Percentiles rank a stretch among this genome's conserved stretches.
Conservation (phyloP, 2,888 invertebrate species). For the Autographa pulchrina region DNA sequence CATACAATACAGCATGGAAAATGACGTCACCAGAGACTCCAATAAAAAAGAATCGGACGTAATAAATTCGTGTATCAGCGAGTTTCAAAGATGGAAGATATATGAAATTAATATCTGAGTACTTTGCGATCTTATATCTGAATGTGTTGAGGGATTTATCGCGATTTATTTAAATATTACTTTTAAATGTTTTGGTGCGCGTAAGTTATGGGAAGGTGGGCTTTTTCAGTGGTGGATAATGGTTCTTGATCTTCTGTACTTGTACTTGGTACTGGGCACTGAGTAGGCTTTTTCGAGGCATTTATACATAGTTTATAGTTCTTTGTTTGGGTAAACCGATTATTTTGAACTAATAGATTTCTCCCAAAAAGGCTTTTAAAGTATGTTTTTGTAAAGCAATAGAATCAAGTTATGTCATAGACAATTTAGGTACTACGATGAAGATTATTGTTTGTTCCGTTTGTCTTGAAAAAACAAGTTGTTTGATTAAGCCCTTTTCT, state of each 20-base stretch:
- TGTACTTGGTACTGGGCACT: too few species aligned
- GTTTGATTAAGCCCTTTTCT: too few species aligned
- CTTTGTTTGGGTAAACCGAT: too few species aligned
- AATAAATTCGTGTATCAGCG: conserved; percentile 76
- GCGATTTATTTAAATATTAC: conserved; percentile 61
- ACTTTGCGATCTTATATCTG: conserved; percentile 64
- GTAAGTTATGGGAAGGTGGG: conserved; percentile 48
- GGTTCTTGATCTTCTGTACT: too few species aligned
- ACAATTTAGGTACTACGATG: too few species aligned
- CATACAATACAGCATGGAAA: conserved; percentile 3
- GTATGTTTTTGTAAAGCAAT: neutral
- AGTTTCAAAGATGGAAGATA: conserved; percentile 64
- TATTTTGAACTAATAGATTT: too few species aligned
- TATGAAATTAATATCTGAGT: conserved; percentile 71
- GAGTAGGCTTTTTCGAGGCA: neutral
- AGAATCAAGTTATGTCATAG: too few species aligned
- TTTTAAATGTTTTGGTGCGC: conserved; percentile 52
- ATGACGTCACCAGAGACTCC: conserved; percentile 58
- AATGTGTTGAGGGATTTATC: conserved; percentile 63
- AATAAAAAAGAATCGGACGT: conserved; percentile 60
- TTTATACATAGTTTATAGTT: too few species aligned
- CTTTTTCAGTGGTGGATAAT: conserved; percentile 24
- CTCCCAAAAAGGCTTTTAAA: neutral
- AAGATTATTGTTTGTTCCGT: too few species aligned
- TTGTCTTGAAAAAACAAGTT: too few species aligned